A percentile compares a stretch with the other conserved stretches of the same genome.
Evolutionary conservation across 35 echinoderm and acorn worm genomes (phyloP).

Genomic region (Diadema setosum): DNA sequence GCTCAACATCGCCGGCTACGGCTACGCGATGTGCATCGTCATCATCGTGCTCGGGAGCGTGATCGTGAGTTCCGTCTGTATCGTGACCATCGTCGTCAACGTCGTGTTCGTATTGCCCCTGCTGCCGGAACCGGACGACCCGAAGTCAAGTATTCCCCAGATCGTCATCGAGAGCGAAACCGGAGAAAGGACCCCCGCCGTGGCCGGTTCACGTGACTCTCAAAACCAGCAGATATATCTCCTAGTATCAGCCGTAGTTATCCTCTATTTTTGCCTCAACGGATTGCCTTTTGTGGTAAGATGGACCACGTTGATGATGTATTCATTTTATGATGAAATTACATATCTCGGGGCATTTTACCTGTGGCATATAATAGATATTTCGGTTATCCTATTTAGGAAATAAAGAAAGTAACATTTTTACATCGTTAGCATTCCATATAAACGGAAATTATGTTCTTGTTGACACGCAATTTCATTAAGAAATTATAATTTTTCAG

Average conservation of each 20-base stretch:
- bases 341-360: background rate
- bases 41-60: conserved; percentile 70
- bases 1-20: conserved; percentile 61
- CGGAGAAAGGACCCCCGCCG: conserved; percentile 46
- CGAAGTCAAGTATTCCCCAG: conserved; percentile 62
- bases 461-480: no score
- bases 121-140: background rate
- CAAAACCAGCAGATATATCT: conserved; percentile 79
- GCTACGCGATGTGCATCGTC: conserved; percentile 71
- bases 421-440: no score
- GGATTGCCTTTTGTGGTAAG: conserved; percentile 87
- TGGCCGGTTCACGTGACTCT: conserved; percentile 57
- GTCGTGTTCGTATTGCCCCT: background rate
- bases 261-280: conserved; percentile 49
- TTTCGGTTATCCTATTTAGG: background rate
- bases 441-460: no score
- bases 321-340: background rate
- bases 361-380: background rate
- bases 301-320: background rate
- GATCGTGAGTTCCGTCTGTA: conserved; percentile 31
- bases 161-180: conserved; percentile 87
- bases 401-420: no score
- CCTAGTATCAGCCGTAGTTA: conserved; percentile 54
- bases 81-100: conserved; percentile 60
- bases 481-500: no score